phyloP scores from a whole-genome alignment of 2,797 vertebrate genomes.

The Vultur gryphus region DNA sequence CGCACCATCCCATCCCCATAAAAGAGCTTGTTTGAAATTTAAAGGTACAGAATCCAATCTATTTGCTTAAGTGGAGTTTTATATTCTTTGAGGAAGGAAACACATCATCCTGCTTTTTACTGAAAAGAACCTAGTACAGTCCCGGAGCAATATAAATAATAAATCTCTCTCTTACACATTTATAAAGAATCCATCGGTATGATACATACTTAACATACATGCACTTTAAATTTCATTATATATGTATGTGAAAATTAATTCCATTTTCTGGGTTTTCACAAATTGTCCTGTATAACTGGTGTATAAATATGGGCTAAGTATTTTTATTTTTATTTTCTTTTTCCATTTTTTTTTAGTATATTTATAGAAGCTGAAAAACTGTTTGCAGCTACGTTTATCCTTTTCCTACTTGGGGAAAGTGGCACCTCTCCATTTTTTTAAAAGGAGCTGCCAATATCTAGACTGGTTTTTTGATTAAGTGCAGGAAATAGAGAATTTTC shows the following conservation, averaged over 20 bases:
- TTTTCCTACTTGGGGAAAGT: not conserved
- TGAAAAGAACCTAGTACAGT: not conserved
- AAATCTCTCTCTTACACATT: conserved; percentile 2
- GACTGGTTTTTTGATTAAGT: not conserved
- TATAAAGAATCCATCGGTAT: not conserved
- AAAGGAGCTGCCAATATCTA: not conserved
- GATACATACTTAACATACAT: conserved; percentile 53
- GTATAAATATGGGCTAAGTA: not conserved
- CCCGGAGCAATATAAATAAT: conserved; percentile 48
- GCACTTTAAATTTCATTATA: conserved; percentile 41
- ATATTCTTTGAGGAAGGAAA: not conserved
- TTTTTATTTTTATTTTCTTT: not conserved
- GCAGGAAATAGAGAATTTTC: not conserved
- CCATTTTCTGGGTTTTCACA: not conserved
- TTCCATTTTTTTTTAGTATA: not conserved
- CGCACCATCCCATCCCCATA: not conserved
- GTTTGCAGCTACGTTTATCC: not conserved
- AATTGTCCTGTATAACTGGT: not conserved
- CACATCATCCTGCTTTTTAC: not conserved
- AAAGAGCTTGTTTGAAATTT: not conserved
- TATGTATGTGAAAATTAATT: conserved; percentile 23
- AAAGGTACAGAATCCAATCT: not conserved
- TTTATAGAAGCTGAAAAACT: not conserved
- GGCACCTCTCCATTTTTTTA: not conserved
- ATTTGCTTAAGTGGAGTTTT: not conserved